Evolutionary conservation across 2,797 vertebrate species (phyloP).

Genomic region (Premnoplex brunnescens): DNA sequence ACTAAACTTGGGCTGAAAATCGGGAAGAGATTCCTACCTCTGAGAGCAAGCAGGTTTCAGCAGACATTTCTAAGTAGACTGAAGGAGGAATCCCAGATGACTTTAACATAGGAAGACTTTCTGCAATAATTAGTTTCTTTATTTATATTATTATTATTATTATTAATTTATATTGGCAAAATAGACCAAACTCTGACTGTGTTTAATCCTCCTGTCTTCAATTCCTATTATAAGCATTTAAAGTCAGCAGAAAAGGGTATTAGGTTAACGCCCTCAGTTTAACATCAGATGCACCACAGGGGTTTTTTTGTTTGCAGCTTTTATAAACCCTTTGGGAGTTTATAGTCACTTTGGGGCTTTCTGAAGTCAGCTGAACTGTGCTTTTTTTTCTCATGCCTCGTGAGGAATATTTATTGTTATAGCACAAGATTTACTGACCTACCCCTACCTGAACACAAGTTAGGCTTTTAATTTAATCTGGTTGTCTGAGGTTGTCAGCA

Average conservation of each 20-base stretch:
- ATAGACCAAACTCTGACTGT: neutral
- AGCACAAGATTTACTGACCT: neutral
- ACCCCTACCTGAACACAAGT: neutral
- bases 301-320: neutral
- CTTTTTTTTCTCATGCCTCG: neutral
- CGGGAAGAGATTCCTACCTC: neutral
- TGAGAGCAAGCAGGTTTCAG: neutral
- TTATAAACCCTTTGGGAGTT: neutral
- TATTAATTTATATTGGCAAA: neutral
- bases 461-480: neutral
- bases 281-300: neutral
- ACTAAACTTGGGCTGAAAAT: neutral
- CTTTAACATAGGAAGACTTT: neutral
- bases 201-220: neutral
- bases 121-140: neutral
- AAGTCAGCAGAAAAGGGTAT: neutral
- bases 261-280: neutral
- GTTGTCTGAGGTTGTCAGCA: neutral
- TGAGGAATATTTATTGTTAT: neutral
- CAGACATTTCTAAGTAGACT: neutral
- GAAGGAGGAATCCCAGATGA: neutral
- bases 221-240: neutral
- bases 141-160: too few species aligned
- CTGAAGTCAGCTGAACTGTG: neutral
- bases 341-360: neutral